Conservation (phyloP, 2,888 invertebrate species). For the Agrochola circellaris region DNA sequence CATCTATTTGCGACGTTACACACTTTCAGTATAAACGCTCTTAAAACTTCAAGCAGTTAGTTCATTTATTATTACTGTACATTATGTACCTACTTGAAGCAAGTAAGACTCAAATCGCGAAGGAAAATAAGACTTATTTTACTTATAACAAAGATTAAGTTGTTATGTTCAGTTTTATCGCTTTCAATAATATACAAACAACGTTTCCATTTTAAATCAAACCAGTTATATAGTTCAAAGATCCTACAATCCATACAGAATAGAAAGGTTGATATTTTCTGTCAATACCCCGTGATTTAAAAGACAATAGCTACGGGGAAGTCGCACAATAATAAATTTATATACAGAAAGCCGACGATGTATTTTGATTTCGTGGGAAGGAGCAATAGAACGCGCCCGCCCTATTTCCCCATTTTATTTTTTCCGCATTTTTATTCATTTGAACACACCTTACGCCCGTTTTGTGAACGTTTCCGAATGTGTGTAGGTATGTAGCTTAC, state of each 20-base stretch:
- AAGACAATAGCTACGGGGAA: slow-evolving; percentile 55
- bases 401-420: slow-evolving; percentile 59
- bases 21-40: too few species aligned
- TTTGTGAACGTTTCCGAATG: slow-evolving; percentile 39
- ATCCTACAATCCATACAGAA: slow-evolving; percentile 28
- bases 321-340: slow-evolving; percentile 59
- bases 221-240: slow-evolving; percentile 28
- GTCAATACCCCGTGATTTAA: slow-evolving; percentile 54
- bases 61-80: not conserved
- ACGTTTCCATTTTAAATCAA: slow-evolving; percentile 21
- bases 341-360: slow-evolving; percentile 49
- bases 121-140: not conserved
- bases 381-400: slow-evolving; percentile 53
- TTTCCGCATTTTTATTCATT: slow-evolving; percentile 58
- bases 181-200: slow-evolving; percentile 13
- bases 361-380: slow-evolving; percentile 61
- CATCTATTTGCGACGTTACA: too few species aligned
- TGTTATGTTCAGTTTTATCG: not conserved
- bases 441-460: slow-evolving; percentile 53
- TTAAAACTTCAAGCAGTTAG: not conserved
- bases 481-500: slow-evolving; percentile 41
- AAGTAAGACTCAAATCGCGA: not conserved
- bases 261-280: slow-evolving; percentile 46
- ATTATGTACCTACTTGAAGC: not conserved
- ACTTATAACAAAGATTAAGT: not conserved